Conservation (phyloP, 2,888 invertebrate species). For the Eilema caniola region DNA sequence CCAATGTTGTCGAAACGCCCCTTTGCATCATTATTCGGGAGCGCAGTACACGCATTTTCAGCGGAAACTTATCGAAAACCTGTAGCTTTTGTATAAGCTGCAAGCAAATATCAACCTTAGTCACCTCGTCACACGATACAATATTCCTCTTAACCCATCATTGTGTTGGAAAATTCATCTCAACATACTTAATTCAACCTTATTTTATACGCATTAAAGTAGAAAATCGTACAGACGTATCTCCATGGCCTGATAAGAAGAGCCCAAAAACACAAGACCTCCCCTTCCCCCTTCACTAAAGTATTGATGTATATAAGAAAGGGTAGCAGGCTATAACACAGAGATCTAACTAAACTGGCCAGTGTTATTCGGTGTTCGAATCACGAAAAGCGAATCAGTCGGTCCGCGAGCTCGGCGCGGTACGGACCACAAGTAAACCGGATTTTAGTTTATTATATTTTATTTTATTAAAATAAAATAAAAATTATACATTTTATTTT, state of each 20-base stretch:
- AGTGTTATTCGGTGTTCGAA: conserved; percentile 56
- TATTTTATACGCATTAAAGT: background rate
- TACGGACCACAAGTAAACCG: conserved; percentile 49
- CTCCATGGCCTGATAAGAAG: conserved; percentile 62
- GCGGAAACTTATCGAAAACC: conserved; percentile 79
- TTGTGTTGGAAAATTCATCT: conserved; percentile 35
- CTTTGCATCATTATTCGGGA: conserved; percentile 54
- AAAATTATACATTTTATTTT: conserved; percentile 38
- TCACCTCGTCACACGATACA: accelerated
- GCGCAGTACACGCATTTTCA: conserved; percentile 69
- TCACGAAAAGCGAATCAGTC: conserved; percentile 62
- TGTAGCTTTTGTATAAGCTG: conserved; percentile 70
- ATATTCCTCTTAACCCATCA: conserved; percentile 15
- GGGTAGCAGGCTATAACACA: conserved; percentile 53
- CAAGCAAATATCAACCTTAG: conserved; percentile 45
- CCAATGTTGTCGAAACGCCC: conserved; percentile 38
- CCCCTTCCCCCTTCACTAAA: conserved; percentile 50
- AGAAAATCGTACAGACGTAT: conserved; percentile 15
- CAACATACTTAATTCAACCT: conserved; percentile 25
- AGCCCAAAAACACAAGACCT: conserved; percentile 57
- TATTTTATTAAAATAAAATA: conserved; percentile 34
- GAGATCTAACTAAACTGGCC: conserved; percentile 65
- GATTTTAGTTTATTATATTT: conserved; percentile 18
- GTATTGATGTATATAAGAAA: conserved; percentile 61
- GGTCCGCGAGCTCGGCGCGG: conserved; percentile 54